phyloP scores from a whole-genome alignment of 2,113 vertebrate genomes.

The Struthidea cinerea region DNA sequence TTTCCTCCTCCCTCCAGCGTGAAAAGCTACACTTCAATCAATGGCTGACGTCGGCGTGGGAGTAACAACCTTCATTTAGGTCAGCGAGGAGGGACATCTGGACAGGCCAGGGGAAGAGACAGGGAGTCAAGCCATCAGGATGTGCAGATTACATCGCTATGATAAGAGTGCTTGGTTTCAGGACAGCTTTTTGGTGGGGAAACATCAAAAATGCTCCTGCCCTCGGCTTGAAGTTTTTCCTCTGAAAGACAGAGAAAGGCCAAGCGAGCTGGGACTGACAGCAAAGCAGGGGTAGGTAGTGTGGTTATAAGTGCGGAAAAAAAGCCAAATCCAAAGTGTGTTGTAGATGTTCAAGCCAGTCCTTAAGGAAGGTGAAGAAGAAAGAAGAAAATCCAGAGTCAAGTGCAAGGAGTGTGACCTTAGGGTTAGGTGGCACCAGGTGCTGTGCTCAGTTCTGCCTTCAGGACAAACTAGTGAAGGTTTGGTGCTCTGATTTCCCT shows the following conservation, averaged over 20 bases:
- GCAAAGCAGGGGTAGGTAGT: not conserved
- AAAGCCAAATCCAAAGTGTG: not conserved
- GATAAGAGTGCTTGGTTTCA: not conserved
- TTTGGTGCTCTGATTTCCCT: not conserved
- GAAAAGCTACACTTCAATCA: conserved; percentile 67
- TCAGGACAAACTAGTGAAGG: not conserved
- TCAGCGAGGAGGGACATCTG: conserved; percentile 67
- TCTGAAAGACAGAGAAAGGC: not conserved
- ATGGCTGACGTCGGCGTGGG: conserved; percentile 59
- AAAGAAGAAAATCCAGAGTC: not conserved
- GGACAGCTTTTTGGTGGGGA: not conserved
- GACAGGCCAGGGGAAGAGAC: conserved; percentile 10
- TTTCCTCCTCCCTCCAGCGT: conserved; percentile 60
- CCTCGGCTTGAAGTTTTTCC: not conserved
- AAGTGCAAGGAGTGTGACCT: not conserved
- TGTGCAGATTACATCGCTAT: conserved; percentile 43
- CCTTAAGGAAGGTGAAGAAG: not conserved
- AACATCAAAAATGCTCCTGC: not conserved
- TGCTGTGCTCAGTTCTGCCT: not conserved
- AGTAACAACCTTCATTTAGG: conserved; percentile 64
- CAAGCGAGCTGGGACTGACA: not conserved
- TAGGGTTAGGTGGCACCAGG: not conserved
- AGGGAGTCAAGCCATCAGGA: conserved; percentile 26
- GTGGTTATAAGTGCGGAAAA: not conserved
- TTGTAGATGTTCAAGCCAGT: not conserved